phyloP scores from a whole-genome alignment of 1,140 invertebrate species.

The Latrodectus geometricus region DNA sequence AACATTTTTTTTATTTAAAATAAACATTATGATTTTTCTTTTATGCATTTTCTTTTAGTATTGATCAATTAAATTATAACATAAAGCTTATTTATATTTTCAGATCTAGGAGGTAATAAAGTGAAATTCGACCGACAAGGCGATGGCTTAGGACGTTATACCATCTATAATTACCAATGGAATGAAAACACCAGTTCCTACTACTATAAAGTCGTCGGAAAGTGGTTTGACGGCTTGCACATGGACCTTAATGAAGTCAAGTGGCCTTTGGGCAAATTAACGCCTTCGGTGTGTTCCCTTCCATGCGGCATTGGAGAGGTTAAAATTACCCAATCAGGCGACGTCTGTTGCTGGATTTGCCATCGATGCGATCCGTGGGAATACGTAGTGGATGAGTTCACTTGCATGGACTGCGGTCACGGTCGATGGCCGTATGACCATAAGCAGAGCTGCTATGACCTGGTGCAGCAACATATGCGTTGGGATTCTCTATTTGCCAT shows the following conservation, averaged over 20 bases:
- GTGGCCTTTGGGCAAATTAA: conserved; percentile 56
- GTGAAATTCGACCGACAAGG: conserved; percentile 78
- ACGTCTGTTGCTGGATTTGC: conserved; percentile 72
- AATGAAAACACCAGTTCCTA: conserved; percentile 66
- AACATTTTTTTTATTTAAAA: no score
- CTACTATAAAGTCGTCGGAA: conserved; percentile 73
- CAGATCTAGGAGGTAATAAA: conserved; percentile 76
- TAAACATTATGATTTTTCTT: no score
- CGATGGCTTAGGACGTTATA: conserved; percentile 78
- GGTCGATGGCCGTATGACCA: conserved; percentile 70
- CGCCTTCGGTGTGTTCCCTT: conserved; percentile 76
- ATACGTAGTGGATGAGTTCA: conserved; percentile 74
- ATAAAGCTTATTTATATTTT: conserved; percentile 62
- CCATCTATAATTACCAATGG: conserved; percentile 75
- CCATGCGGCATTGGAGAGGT: conserved; percentile 79
- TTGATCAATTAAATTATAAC: no score
- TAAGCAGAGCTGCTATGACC: conserved; percentile 69
- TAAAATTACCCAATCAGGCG: conserved; percentile 76
- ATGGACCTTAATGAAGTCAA: conserved; percentile 72
- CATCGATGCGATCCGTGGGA: conserved; percentile 73
- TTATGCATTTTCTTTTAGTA: no score
- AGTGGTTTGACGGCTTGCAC: conserved; percentile 73
- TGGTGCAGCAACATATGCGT: conserved; percentile 73
- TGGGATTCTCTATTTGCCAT: conserved; percentile 74
- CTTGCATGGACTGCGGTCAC: conserved; percentile 73